A percentile compares a stretch with the other conserved stretches of the same genome.
Evolutionary conservation across 2,797 vertebrate genomes (phyloP).

Genomic region (Hydrolagus colliei): DNA sequence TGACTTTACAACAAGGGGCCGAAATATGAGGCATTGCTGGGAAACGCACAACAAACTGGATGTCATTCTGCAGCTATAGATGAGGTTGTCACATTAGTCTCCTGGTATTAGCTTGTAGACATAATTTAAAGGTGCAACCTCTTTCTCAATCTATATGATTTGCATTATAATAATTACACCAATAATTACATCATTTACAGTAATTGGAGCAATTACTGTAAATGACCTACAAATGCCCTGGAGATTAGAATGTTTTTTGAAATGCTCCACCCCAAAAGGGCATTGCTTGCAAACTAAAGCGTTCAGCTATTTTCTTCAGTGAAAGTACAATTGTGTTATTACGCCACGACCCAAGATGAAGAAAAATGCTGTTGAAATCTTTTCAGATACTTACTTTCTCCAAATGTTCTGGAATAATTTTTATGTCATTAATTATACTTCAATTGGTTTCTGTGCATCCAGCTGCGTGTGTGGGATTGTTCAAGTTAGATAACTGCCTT

Average conservation of each 20-base stretch:
- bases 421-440: not conserved
- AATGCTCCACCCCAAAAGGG: not conserved
- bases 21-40: not conserved
- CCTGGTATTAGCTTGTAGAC: not conserved
- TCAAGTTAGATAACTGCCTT: not conserved
- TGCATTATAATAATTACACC: not conserved
- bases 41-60: not conserved
- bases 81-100: too few relatives aligned
- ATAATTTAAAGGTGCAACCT: not conserved
- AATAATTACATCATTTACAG: not conserved
- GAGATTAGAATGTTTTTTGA: too few relatives aligned
- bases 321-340: not conserved
- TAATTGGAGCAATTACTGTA: not conserved
- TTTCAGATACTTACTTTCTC: not conserved
- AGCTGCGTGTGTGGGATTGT: too few relatives aligned
- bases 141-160: not conserved
- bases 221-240: too few relatives aligned
- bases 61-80: not conserved
- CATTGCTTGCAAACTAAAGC: not conserved
- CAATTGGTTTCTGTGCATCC: too few relatives aligned
- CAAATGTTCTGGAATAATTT: not conserved
- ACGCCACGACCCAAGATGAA: not conserved
- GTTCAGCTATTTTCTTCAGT: not conserved
- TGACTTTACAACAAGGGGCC: not conserved
- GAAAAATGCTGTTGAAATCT: not conserved